Conservation (phyloP, 2,888 invertebrate genomes). For the Salticus scenicus region DNA sequence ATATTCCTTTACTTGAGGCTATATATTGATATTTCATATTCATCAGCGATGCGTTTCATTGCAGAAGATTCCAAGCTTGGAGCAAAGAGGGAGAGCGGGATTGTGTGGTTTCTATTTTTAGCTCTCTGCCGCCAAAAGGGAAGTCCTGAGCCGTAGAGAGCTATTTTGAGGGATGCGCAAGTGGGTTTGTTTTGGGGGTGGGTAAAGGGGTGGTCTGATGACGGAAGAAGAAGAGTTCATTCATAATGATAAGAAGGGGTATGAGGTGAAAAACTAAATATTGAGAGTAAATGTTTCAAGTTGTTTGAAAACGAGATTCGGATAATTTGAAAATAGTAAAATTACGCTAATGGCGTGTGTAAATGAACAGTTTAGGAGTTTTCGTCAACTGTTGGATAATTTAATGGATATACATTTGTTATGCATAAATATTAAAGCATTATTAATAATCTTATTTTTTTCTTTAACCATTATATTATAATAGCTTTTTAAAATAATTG, state of each 20-base stretch:
- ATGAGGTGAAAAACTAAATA: neutral
- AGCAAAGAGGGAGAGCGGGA: neutral
- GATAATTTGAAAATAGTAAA: too few relatives aligned
- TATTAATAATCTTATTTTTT: too few relatives aligned
- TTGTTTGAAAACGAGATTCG: too few relatives aligned
- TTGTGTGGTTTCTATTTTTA: conserved; percentile 51
- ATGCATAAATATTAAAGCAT: too few relatives aligned
- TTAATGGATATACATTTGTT: too few relatives aligned
- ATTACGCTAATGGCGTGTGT: too few relatives aligned
- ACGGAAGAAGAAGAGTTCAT: conserved; percentile 22
- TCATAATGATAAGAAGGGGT: neutral
- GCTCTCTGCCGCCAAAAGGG: conserved; percentile 20
- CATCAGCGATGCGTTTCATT: neutral
- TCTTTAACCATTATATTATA: too few relatives aligned
- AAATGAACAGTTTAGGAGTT: too few relatives aligned
- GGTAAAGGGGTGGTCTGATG: conserved; percentile 19
- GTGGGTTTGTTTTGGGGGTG: neutral
- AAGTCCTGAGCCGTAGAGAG: conserved; percentile 27
- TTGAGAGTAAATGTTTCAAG: too few relatives aligned
- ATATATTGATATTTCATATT: conserved; percentile 25
- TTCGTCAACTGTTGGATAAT: too few relatives aligned
- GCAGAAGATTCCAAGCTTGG: neutral
- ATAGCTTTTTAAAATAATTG: too few relatives aligned
- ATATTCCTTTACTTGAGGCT: neutral
- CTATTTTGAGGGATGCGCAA: conserved; percentile 43